Percentiles rank a stretch among this genome's conserved stretches.
Conservation (phyloP, 2,888 invertebrate species). For the Drosophila acutilabella region DNA sequence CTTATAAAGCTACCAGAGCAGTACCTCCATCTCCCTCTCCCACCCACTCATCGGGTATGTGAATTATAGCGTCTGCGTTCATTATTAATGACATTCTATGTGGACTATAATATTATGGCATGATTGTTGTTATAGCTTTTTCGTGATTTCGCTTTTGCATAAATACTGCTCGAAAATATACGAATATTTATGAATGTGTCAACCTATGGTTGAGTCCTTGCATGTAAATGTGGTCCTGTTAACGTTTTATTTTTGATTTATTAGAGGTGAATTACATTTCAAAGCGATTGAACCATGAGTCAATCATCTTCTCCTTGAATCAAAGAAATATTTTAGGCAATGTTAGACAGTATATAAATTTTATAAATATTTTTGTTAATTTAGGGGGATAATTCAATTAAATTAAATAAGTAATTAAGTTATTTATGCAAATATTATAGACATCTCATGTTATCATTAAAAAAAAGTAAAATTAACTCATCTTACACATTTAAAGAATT, state of each 20-base stretch:
- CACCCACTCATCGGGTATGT: constrained; percentile 23
- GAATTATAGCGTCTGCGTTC: constrained; percentile 66
- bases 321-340: not conserved
- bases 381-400: too few relatives aligned
- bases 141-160: constrained; percentile 72
- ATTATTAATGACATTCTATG: constrained; percentile 68
- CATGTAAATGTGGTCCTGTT: constrained; percentile 47
- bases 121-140: constrained; percentile 74
- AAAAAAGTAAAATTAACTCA: too few relatives aligned
- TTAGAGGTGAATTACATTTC: not conserved
- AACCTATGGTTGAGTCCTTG: constrained; percentile 64
- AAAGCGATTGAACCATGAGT: not conserved
- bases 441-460: too few relatives aligned
- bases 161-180: constrained; percentile 46
- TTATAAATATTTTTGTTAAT: too few relatives aligned
- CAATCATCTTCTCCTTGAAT: not conserved
- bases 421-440: too few relatives aligned
- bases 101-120: constrained; percentile 76
- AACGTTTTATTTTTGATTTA: not conserved
- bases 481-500: too few relatives aligned
- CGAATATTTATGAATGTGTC: constrained; percentile 40
- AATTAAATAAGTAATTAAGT: too few relatives aligned
- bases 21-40: constrained; percentile 2
- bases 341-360: too few relatives aligned
- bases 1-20: constrained; percentile 49